Percentiles rank a stretch among this genome's conserved stretches.
Conservation (phyloP, 2,888 invertebrate genomes). For the Poecilus cupreus region DNA sequence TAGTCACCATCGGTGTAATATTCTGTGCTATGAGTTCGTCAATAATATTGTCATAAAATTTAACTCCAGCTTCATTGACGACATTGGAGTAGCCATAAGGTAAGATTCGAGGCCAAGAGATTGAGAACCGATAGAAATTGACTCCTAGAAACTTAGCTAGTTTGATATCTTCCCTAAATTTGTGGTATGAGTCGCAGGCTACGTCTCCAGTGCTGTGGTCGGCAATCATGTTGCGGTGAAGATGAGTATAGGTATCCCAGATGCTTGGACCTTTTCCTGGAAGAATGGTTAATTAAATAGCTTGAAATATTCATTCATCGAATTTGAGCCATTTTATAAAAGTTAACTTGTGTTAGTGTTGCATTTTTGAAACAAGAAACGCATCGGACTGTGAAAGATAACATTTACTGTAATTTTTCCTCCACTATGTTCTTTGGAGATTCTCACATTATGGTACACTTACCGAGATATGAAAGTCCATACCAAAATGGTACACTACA, state of each 20-base stretch:
- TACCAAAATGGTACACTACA: too few species aligned
- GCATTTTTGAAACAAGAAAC: too few species aligned
- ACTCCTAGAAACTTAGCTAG: constrained; percentile 78
- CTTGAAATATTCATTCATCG: too few species aligned
- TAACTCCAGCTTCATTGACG: constrained; percentile 80
- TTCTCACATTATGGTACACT: too few species aligned
- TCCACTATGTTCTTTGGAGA: too few species aligned
- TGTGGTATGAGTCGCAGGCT: constrained; percentile 81
- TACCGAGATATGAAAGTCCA: too few species aligned
- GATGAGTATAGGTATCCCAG: constrained; percentile 76
- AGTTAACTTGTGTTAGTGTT: too few species aligned
- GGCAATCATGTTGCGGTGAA: constrained; percentile 72
- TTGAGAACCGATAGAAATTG: constrained; percentile 80
- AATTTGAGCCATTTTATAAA: too few species aligned
- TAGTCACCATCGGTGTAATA: constrained; percentile 73
- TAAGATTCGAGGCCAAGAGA: constrained; percentile 83
- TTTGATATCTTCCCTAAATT: constrained; percentile 78
- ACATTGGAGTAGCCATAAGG: constrained; percentile 79
- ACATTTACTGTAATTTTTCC: too few species aligned
- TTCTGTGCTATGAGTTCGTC: constrained; percentile 78
- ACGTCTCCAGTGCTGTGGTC: constrained; percentile 77
- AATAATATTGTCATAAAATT: constrained; percentile 84
- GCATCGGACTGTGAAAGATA: too few species aligned
- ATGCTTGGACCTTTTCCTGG: constrained; percentile 74
- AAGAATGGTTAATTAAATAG: too few species aligned